Evolutionary conservation across 2,888 invertebrate species (phyloP), one percentile per base, ranked within the genome.

Genomic region (Odontomyia ornata): DNA sequence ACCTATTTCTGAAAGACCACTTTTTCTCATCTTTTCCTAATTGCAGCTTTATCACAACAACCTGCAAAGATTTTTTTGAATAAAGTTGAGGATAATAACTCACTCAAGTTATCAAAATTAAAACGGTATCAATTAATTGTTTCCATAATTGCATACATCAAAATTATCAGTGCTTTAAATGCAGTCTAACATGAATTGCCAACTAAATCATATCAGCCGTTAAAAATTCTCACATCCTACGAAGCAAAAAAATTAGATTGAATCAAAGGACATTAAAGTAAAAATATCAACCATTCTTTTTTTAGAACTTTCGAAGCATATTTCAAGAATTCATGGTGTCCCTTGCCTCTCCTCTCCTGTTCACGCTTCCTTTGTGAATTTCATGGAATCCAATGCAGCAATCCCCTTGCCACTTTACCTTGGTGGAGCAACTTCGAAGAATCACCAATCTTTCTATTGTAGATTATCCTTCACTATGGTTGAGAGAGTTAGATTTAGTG

Each of bases 231-330:
- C 56, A 72, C 28, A 72, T 30, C 56, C 56, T 23, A 56, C 56
- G 56, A 72, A 56, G 72, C 56, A 30, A 30, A 72, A 56, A 23
- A 72, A 72, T 72, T 52, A 46, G 56, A 72, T 72, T 72, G 30
- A 72, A 46, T 72, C 56, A 46, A 72, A 72, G 56, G 72, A 72
- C 72, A 72, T 56, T 56, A n/a, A n/a, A n/a, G n/a, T 72, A 28
- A 30, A 30, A 72, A 56, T 21, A 30, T 28, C 57, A 21, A 18
- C n/a, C 30, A 52, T n/a, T 56, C 72, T 56, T 30, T 18, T 72
- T 5, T 27, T 9, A 25, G 23, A n/a, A n/a, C n/a, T n/a, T n/a
- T n/a, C n/a, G 67, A 46, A 67, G 28, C 23, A 67, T 23, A 15
- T 23, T n/a, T 23, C 65, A 67, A 46, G 67, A 67, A 60, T 60